A percentile compares a stretch with the other conserved stretches of the same genome.
These are phyloP conservation scores for Cydia pomonella DNA, from an alignment of 1,140 invertebrate genomes.

Conservation along the genomic window DNA sequence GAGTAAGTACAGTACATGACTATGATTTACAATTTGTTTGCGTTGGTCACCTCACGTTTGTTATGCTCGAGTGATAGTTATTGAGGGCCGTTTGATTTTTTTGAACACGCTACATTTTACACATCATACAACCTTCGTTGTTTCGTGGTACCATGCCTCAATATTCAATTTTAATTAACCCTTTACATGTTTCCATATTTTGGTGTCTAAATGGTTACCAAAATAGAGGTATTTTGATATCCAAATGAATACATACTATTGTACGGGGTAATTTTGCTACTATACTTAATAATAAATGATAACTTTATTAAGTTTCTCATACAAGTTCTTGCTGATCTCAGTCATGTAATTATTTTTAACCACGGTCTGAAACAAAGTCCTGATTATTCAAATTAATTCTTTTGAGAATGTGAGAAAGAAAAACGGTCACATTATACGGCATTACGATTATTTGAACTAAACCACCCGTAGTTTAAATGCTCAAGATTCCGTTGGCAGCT, in stretches of 20 bases:
- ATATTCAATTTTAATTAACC: background rate
- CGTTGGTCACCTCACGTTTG: constrained; percentile 51
- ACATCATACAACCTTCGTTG: background rate
- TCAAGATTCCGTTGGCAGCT: background rate
- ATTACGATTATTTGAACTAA: too few relatives aligned
- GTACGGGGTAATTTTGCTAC: background rate
- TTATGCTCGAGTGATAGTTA: constrained; percentile 46
- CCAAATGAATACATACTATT: background rate
- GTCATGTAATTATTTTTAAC: background rate
- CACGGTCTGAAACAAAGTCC: background rate
- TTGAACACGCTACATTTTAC: background rate
- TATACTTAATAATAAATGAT: background rate
- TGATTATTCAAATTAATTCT: background rate
- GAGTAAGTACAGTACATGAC: constrained; percentile 72
- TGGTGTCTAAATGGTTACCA: too few relatives aligned
- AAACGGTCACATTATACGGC: too few relatives aligned
- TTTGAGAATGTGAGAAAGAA: background rate
- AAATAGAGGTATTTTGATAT: too few relatives aligned
- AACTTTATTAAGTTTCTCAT: background rate
- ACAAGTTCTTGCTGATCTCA: background rate
- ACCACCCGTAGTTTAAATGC: background rate
- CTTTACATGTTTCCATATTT: background rate
- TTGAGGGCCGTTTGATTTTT: constrained; percentile 1
- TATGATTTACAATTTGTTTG: constrained; percentile 53
- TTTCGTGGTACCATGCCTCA: constrained; percentile 3